phyloP scores from a whole-genome alignment of 2,888 invertebrate species.

The Copidosoma aretas region DNA sequence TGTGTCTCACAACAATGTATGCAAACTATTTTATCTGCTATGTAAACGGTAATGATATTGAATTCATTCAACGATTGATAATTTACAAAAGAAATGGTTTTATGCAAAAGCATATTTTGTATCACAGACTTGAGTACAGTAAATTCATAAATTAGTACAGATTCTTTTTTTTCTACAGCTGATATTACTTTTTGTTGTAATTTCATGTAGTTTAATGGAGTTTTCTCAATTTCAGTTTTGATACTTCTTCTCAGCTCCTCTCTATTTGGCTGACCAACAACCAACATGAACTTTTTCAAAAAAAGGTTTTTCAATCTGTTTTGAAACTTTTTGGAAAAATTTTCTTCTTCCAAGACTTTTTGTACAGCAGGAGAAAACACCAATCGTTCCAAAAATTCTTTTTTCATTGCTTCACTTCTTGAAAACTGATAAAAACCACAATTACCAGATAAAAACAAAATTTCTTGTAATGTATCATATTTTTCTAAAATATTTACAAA shows the following conservation, averaged over 20 bases:
- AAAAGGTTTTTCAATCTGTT: constrained; percentile 46
- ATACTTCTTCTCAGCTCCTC: constrained; percentile 46
- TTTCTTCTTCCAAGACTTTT: constrained; percentile 44
- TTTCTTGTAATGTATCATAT: constrained; percentile 17
- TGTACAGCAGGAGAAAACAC: constrained; percentile 44
- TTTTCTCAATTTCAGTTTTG: constrained; percentile 46
- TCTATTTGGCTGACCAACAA: constrained; percentile 42
- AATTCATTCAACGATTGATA: constrained; percentile 7
- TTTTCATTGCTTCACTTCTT: constrained; percentile 44
- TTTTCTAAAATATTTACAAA: constrained; percentile 17
- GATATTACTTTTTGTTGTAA: constrained; percentile 38
- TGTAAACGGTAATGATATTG: constrained; percentile 3
- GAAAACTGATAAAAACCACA: constrained; percentile 45
- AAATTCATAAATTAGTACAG: constrained; percentile 31
- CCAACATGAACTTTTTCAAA: constrained; percentile 45
- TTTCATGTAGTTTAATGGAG: constrained; percentile 43
- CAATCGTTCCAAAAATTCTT: constrained; percentile 47
- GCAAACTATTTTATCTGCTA: constrained; percentile 12
- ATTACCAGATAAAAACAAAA: constrained; percentile 14
- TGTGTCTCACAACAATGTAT: background rate
- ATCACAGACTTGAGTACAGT: constrained; percentile 46
- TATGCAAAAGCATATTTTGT: constrained; percentile 46
- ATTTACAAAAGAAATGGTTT: constrained; percentile 45
- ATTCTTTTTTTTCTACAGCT: background rate
- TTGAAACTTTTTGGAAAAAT: constrained; percentile 36